Conservation (phyloP, 2,888 invertebrate species). For the Ceratothoa steindachneri region DNA sequence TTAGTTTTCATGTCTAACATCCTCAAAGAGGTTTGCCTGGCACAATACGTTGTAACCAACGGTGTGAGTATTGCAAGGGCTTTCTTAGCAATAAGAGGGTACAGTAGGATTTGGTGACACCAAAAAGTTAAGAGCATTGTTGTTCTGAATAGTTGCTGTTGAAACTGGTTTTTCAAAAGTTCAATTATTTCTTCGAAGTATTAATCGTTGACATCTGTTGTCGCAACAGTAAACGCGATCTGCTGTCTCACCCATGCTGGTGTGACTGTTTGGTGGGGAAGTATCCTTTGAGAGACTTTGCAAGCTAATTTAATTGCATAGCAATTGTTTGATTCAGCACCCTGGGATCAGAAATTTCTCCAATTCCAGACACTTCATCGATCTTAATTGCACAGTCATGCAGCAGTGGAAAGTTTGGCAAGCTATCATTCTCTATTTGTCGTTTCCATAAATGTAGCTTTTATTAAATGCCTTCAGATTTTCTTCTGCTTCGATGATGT, state of each 20-base stretch:
- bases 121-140: neutral
- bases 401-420: conserved; percentile 23
- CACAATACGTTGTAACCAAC: conserved; percentile 24
- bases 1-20: conserved; percentile 20
- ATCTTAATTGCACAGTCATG: conserved; percentile 5
- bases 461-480: conserved; percentile 7
- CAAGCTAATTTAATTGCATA: conserved; percentile 15
- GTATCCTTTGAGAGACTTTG: conserved; percentile 20
- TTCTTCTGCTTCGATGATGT: too few species aligned
- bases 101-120: conserved; percentile 12
- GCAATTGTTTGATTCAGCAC: conserved; percentile 24
- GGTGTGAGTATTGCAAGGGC: conserved; percentile 17
- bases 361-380: conserved; percentile 15
- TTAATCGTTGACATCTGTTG: conserved; percentile 25
- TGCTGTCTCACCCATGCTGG: conserved; percentile 26
- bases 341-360: conserved; percentile 16
- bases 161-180: conserved; percentile 32
- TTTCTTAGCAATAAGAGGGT: conserved; percentile 21
- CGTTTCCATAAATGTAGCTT: conserved; percentile 23
- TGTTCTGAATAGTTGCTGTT: conserved; percentile 25
- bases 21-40: too few species aligned
- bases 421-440: conserved; percentile 23
- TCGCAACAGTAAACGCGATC: conserved; percentile 28
- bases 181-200: conserved; percentile 25
- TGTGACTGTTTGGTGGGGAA: conserved; percentile 12